A percentile compares a stretch with the other conserved stretches of the same genome.
Evolutionary conservation across 2,888 invertebrate species (phyloP).

Genomic region (Odiellus spinosus): DNA sequence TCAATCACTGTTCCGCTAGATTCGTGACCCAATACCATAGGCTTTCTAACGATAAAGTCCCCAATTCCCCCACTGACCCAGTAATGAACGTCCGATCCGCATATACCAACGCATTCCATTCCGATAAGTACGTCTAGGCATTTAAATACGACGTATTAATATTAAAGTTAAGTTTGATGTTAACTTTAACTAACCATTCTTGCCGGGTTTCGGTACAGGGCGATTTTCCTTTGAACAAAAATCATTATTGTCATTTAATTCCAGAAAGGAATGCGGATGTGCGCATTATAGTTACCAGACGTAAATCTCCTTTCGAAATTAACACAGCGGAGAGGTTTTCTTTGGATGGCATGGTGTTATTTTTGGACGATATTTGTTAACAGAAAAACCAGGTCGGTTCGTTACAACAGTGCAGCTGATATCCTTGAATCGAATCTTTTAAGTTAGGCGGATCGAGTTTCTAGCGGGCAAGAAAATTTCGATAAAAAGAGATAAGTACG

Average conservation of each 20-base stretch:
- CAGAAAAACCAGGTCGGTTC: too few relatives aligned
- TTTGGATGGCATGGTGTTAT: background rate
- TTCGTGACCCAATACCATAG: conserved; percentile 93
- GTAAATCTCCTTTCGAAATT: conserved; percentile 24
- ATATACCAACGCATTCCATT: conserved; percentile 60
- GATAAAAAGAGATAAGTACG: too few relatives aligned
- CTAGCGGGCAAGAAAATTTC: too few relatives aligned
- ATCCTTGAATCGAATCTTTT: too few relatives aligned
- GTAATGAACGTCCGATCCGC: conserved; percentile 87
- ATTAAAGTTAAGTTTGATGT: background rate
- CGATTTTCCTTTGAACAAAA: conserved; percentile 3
- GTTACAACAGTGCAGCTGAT: too few relatives aligned
- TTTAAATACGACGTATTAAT: background rate
- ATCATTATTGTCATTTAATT: too few relatives aligned
- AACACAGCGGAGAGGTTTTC: conserved; percentile 26
- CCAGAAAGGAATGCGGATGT: too few relatives aligned
- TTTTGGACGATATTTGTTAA: too few relatives aligned
- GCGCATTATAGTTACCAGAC: conserved; percentile 23
- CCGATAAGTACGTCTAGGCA: conserved; percentile 15
- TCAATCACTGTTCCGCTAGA: conserved; percentile 43
- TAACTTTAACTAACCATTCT: conserved; percentile 7
- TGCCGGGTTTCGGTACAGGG: conserved; percentile 9
- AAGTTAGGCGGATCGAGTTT: too few relatives aligned
- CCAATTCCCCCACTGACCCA: conserved; percentile 69
- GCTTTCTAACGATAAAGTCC: conserved; percentile 62